phyloP scores from a whole-genome alignment of 2,797 vertebrate species.

The Myotis vivesi region DNA sequence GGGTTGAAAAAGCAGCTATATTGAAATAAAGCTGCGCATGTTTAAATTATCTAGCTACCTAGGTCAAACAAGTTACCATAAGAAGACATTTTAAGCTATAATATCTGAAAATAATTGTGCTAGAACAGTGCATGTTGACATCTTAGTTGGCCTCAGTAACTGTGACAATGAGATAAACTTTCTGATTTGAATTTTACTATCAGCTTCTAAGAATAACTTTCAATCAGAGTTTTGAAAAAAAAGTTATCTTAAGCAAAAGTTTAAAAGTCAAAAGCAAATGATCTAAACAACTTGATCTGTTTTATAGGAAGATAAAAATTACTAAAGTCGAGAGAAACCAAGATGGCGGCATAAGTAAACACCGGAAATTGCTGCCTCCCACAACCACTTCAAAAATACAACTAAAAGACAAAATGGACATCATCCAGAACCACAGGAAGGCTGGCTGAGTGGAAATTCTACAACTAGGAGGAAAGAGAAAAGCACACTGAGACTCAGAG shows the following conservation, averaged over 20 bases:
- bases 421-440: too few species aligned
- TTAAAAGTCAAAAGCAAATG: constrained; percentile 7
- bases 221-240: not conserved
- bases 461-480: too few species aligned
- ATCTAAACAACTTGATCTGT: not conserved
- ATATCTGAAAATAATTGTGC: not conserved
- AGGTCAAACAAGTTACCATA: not conserved
- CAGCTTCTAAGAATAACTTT: not conserved
- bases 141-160: not conserved
- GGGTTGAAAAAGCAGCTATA: not conserved
- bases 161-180: not conserved
- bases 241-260: not conserved
- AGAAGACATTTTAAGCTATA: not conserved
- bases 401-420: too few species aligned
- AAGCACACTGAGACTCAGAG: too few species aligned
- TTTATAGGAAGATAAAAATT: not conserved
- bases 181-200: not conserved
- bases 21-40: not conserved
- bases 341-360: too few species aligned
- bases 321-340: not conserved
- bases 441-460: too few species aligned
- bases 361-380: too few species aligned
- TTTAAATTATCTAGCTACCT: not conserved
- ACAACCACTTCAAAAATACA: too few species aligned
- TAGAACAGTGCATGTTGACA: not conserved